A percentile compares a stretch with the other conserved stretches of the same genome.
Conservation (phyloP, 2,888 invertebrate genomes). For the Andricus curvator region DNA sequence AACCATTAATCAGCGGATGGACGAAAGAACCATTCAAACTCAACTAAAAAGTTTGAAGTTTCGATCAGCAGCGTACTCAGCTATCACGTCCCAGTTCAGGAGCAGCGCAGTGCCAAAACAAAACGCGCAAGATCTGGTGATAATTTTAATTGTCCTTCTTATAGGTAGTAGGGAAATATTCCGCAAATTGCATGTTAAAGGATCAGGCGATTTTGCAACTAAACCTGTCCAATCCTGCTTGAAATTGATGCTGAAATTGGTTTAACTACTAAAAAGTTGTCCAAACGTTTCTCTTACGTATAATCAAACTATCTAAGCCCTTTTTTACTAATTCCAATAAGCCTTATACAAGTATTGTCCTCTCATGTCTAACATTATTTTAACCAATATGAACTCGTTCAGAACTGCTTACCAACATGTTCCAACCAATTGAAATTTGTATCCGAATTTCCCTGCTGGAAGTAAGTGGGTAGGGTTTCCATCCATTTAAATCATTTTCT, state of each 20-base stretch:
- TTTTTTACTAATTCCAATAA: too few relatives aligned
- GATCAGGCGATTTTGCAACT: not conserved
- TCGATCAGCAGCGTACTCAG: slow-evolving; percentile 75
- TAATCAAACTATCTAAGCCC: too few relatives aligned
- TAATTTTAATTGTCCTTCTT: slow-evolving; percentile 41
- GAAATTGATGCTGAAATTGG: not conserved
- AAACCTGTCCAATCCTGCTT: not conserved
- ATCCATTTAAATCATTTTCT: too few relatives aligned
- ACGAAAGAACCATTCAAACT: slow-evolving; percentile 34
- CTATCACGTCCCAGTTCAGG: slow-evolving; percentile 73
- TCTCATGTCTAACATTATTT: too few relatives aligned
- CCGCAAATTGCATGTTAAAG: too few relatives aligned
- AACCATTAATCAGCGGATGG: slow-evolving; percentile 45
- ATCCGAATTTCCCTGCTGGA: too few relatives aligned
- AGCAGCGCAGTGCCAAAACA: slow-evolving; percentile 67
- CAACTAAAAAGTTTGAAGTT: slow-evolving; percentile 72
- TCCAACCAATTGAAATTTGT: too few relatives aligned
- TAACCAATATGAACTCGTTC: too few relatives aligned
- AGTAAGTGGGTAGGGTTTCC: too few relatives aligned
- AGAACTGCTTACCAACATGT: too few relatives aligned
- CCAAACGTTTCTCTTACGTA: not conserved
- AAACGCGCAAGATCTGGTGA: slow-evolving; percentile 73
- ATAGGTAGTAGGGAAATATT: not conserved
- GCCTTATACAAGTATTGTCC: too few relatives aligned
- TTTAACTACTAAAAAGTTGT: not conserved